Evolutionary conservation across 2,888 invertebrate genomes (phyloP).

Genomic region (Leucania comma): DNA sequence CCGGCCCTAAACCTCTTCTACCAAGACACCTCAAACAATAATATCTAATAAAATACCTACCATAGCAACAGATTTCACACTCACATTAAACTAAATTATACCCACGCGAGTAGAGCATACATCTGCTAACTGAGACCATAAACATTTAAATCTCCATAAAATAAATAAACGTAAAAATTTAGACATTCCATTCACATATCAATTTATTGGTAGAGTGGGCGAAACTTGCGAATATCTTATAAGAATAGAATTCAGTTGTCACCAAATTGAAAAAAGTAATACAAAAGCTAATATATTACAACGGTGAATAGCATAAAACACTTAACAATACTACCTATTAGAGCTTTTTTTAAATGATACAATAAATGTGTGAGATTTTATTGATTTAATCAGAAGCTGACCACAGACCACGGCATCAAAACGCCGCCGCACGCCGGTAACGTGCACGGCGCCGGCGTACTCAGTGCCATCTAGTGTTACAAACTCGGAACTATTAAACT

Average conservation of each 20-base stretch:
- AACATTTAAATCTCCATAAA: constrained; percentile 7
- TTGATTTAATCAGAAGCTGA: constrained; percentile 26
- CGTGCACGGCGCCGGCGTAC: background rate
- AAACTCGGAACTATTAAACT: background rate
- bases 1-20: too few relatives aligned
- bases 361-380: constrained; percentile 27
- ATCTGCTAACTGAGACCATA: constrained; percentile 8
- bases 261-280: constrained; percentile 15
- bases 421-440: background rate
- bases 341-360: constrained; percentile 15
- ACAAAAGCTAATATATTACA: constrained; percentile 30
- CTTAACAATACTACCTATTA: constrained; percentile 31
- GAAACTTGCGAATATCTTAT: constrained; percentile 4
- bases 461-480: background rate
- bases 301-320: constrained; percentile 49
- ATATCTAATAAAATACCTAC: background rate
- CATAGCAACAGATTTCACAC: too few relatives aligned
- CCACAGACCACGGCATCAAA: background rate
- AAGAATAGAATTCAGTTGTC: constrained; percentile 39
- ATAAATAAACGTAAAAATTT: constrained; percentile 12
- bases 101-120: background rate
- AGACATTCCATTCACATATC: constrained; percentile 11
- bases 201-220: constrained; percentile 21
- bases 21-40: background rate
- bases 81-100: background rate